These are phyloP conservation scores for Baronia brevicornis DNA, from an alignment of 2,888 invertebrate species.

Conservation along the genomic window DNA sequence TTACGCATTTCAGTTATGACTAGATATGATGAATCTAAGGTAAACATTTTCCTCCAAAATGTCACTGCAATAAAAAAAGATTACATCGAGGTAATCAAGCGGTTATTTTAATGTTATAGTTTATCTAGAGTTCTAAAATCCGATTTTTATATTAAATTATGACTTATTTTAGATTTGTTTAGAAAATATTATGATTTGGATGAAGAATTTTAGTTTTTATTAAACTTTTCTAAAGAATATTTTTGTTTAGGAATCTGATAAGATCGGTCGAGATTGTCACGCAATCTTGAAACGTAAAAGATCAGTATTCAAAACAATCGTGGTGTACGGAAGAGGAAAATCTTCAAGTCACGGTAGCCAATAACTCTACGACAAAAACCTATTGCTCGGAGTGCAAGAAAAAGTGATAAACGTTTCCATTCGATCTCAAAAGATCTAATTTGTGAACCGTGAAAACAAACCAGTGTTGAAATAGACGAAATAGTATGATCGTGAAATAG, in stretches of 20 bases:
- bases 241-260: constrained; percentile 5
- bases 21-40: constrained; percentile 14
- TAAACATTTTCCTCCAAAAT: constrained; percentile 14
- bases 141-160: no score
- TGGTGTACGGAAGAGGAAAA: constrained; percentile 19
- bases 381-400: constrained; percentile 20
- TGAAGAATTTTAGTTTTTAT: not conserved
- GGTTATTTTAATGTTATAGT: constrained; percentile 6
- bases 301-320: constrained; percentile 10
- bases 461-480: not conserved
- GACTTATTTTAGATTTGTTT: no score
- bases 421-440: constrained; percentile 10
- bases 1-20: constrained; percentile 13
- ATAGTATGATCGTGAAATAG: constrained; percentile 17
- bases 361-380: constrained; percentile 16
- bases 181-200: no score
- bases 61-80: constrained; percentile 14
- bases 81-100: constrained; percentile 5
- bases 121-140: no score
- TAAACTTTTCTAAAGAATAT: not conserved
- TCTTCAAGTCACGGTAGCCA: constrained; percentile 20
- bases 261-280: constrained; percentile 7
- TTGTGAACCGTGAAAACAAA: constrained; percentile 3
- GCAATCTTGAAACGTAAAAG: constrained; percentile 12
- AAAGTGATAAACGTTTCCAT: constrained; percentile 21